Evolutionary conservation across 1,140 invertebrate genomes (phyloP).

Genomic region (Pseudachorutes palmiensis): DNA sequence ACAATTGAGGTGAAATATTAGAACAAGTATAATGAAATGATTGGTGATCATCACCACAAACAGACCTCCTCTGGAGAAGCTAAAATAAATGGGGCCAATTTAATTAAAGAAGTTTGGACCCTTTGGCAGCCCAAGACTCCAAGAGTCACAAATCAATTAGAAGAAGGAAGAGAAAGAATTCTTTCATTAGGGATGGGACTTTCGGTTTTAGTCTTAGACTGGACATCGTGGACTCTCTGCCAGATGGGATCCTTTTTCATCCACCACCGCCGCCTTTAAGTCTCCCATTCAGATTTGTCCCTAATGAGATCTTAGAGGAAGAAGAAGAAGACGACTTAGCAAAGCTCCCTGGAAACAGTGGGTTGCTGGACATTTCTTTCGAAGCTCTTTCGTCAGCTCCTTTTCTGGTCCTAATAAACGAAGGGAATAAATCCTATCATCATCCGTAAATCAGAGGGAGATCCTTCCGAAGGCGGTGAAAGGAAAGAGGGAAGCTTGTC

Average conservation of each 20-base stretch:
- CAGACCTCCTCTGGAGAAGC: no score
- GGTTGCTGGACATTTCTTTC: neutral
- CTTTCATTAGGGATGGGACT: no score
- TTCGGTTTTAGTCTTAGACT: no score
- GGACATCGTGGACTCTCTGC: neutral
- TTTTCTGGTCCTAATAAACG: neutral
- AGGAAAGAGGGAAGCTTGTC: neutral
- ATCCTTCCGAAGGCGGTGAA: neutral
- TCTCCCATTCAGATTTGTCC: slow-evolving; percentile 20
- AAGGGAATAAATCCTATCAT: slow-evolving; percentile 24
- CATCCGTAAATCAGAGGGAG: slow-evolving; percentile 31
- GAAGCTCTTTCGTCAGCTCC: neutral
- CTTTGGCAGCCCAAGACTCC: slow-evolving; percentile 25
- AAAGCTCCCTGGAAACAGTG: no score
- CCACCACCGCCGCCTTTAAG: neutral
- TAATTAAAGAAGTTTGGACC: slow-evolving; percentile 30
- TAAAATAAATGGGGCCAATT: slow-evolving; percentile 34
- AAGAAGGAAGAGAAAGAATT: neutral
- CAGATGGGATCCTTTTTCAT: slow-evolving; percentile 4
- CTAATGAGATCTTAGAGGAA: slow-evolving; percentile 16
- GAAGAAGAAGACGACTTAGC: no score
- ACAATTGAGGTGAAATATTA: neutral
- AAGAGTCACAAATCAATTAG: slow-evolving; percentile 35
- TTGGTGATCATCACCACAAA: neutral
- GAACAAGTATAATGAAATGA: slow-evolving; percentile 10